phyloP scores from a whole-genome alignment of 2,113 vertebrate species.

The Carassius carassius region DNA sequence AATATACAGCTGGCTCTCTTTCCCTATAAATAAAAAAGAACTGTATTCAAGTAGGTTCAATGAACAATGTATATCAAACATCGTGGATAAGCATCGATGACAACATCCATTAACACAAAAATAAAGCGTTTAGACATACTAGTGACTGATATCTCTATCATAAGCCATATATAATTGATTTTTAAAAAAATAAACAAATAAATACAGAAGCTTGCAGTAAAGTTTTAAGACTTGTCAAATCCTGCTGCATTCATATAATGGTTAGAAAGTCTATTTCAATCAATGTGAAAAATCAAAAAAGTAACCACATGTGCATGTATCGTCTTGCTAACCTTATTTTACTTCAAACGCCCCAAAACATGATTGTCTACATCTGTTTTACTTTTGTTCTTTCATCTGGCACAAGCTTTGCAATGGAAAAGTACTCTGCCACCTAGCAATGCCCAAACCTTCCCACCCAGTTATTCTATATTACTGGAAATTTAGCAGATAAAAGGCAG shows the following conservation, averaged over 20 bases:
- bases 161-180: not conserved
- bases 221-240: not conserved
- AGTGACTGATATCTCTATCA: not conserved
- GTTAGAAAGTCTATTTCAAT: conserved; percentile 47
- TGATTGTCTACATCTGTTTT: conserved; percentile 72
- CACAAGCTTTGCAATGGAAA: conserved; percentile 56
- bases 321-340: conserved; percentile 54
- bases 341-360: conserved; percentile 54
- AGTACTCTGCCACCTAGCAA: conserved; percentile 58
- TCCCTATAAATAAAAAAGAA: not conserved
- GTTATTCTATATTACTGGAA: not conserved
- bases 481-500: not conserved
- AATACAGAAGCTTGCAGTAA: not conserved
- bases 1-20: not conserved
- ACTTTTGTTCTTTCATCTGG: conserved; percentile 50
- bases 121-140: not conserved
- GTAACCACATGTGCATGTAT: conserved; percentile 59
- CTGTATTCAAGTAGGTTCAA: not conserved
- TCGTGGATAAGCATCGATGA: not conserved
- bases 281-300: conserved; percentile 60
- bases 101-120: not conserved
- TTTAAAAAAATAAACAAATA: not conserved
- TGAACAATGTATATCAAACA: not conserved
- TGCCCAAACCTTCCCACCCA: conserved; percentile 25
- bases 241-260: not conserved